Base-by-base conservation (phyloP, 2,888 invertebrate genomes). In the Gymnocheta viridis region DNA sequence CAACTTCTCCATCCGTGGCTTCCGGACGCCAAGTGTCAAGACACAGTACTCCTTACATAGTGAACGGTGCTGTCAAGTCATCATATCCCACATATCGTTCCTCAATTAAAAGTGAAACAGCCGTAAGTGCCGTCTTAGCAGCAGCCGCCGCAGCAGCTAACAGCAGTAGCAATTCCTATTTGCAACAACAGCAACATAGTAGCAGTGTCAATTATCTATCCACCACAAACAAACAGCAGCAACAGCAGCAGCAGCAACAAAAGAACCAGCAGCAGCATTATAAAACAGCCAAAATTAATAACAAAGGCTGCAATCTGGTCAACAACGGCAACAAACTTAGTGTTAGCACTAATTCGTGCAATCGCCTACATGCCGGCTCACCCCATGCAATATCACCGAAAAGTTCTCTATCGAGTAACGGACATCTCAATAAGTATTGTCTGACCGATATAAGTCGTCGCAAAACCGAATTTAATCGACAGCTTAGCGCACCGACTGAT, bases 401-500 rank as follows among this genome's bases (percentile, higher is more conserved):
- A 86, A 90, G 91, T 82, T 90, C 91, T 74, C 87, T 90, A 62
- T 91, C 91, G 74, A 92, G 90, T 87, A 91, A 90, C 89, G 91
- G 91, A 51, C 91, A 91, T 79, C 87, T 91, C 83, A 91, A 90
- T 84, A 91, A 92, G 76, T 89, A 91, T 88, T 91, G 90, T 87
- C 88, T 91, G 79, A 91, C 91, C 84, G 91, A 92, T 85, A 88
- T 91, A 56, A 90, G 89, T 82, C 88, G 90, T 22, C 90, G 91
- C 86, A 92, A 92, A 88, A 90, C 91, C 83, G 91, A 91, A 82
- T 92, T 92, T 86, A 92, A 92, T 90, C 91, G 92, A 77, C 92
- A 92, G 88, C 88, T 92, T 41, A 92, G 92, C 87, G 92, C 92
- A 6, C 92, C 92, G 54, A 92, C 91, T 79, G 92, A 92, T 86